These are phyloP conservation scores for Philotrypesis tridentata DNA, from an alignment of 1,140 invertebrate genomes.

Conservation along the genomic window DNA sequence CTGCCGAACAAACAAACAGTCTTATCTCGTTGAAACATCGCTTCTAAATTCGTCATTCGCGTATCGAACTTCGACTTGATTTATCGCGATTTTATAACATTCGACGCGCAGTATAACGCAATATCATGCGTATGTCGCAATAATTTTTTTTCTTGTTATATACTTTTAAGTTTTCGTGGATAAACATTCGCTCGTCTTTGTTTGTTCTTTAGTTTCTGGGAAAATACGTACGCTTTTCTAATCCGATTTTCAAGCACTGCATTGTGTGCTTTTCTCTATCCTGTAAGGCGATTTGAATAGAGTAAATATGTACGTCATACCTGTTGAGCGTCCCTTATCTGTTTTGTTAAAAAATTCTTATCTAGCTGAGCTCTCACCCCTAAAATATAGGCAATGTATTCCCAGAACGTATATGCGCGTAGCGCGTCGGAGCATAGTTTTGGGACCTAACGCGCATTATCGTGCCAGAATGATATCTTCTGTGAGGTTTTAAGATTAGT, in stretches of 20 bases:
- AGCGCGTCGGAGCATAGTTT: constrained; percentile 57
- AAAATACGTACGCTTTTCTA: not conserved
- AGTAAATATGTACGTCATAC: constrained; percentile 41
- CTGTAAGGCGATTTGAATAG: constrained; percentile 27
- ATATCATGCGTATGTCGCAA: not conserved
- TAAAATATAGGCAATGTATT: constrained; percentile 52
- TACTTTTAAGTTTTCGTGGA: not conserved
- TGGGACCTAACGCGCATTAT: constrained; percentile 61
- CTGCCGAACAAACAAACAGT: constrained; percentile 45
- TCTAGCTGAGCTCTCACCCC: constrained; percentile 22
- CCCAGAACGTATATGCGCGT: constrained; percentile 55
- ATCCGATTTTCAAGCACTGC: not conserved
- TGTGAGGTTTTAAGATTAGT: constrained; percentile 62
- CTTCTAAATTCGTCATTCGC: constrained; percentile 21
- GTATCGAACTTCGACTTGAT: not conserved
- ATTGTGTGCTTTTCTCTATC: not conserved
- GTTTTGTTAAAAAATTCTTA: constrained; percentile 54
- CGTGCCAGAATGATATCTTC: constrained; percentile 50
- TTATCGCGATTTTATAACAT: constrained; percentile 7
- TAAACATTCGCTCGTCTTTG: not conserved
- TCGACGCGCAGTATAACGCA: no score
- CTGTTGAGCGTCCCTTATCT: constrained; percentile 47
- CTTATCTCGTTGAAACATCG: constrained; percentile 45
- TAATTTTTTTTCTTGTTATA: not conserved
- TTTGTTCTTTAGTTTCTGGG: not conserved